Evolutionary conservation across 1,140 invertebrate genomes (phyloP).

Genomic region (Cylas formicarius): DNA sequence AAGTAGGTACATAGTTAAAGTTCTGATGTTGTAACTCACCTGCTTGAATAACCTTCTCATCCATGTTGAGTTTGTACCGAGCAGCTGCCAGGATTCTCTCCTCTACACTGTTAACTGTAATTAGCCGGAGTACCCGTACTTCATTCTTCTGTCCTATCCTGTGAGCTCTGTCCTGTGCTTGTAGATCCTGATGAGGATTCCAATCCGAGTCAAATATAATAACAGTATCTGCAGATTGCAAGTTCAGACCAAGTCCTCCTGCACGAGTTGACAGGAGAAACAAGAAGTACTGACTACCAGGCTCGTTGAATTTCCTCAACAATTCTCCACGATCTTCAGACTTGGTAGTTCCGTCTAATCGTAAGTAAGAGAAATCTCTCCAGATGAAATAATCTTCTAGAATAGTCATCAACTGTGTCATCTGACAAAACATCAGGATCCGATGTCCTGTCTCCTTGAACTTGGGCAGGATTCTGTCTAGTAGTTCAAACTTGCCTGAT

Average conservation of each 20-base stretch:
- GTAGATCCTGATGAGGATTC: conserved; percentile 98
- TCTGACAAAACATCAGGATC: conserved; percentile 97
- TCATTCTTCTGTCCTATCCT: conserved; percentile 98
- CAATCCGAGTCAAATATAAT: conserved; percentile 99
- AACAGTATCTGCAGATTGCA: conserved; percentile 97
- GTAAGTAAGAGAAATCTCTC: conserved; percentile 64
- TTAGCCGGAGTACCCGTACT: conserved; percentile 90
- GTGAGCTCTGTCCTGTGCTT: conserved; percentile 98
- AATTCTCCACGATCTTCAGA: conserved; percentile 94
- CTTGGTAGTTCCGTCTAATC: conserved; percentile 94
- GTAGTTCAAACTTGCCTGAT: conserved; percentile 95
- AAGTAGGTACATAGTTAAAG: too few relatives aligned
- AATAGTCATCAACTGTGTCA: conserved; percentile 99
- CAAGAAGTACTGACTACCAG: conserved; percentile 86
- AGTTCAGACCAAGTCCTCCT: conserved; percentile 93
- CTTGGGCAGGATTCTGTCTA: conserved; percentile 96
- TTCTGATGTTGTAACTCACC: too few relatives aligned
- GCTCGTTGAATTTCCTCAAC: conserved; percentile 86
- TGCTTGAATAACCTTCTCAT: conserved; percentile 98
- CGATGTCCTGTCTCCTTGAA: conserved; percentile 84
- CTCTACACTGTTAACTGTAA: conserved; percentile 98
- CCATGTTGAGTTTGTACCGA: conserved; percentile 92
- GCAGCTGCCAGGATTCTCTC: conserved; percentile 94
- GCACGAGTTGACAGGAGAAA: conserved; percentile 95
- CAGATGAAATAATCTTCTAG: conserved; percentile 96